Evolutionary conservation across 2,797 vertebrate genomes (phyloP).

Genomic region (Notoglanidium macrostoma): DNA sequence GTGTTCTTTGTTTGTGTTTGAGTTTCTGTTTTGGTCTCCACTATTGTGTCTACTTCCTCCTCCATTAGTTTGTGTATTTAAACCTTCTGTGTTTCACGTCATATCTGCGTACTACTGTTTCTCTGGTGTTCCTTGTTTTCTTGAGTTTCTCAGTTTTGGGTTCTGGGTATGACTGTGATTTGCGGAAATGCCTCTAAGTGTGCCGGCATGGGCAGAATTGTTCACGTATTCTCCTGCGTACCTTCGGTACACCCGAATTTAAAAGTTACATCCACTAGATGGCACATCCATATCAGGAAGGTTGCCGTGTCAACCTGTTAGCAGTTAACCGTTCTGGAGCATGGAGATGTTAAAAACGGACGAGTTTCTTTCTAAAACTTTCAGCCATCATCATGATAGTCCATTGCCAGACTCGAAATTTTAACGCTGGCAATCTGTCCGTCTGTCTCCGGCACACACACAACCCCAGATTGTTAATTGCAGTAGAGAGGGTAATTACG

Average conservation of each 20-base stretch:
- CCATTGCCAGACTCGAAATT: conserved; percentile 53
- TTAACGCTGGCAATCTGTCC: conserved; percentile 45
- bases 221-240: neutral
- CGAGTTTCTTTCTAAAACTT: neutral
- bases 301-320: neutral
- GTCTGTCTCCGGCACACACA: neutral
- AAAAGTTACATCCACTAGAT: neutral
- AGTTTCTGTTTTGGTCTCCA: neutral
- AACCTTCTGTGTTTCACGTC: neutral
- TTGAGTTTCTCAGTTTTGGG: neutral
- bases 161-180: neutral
- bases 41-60: neutral
- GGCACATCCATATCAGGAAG: neutral
- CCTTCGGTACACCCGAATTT: neutral
- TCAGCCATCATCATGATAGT: conserved; percentile 16
- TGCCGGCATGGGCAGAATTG: neutral
- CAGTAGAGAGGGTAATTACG: conserved; percentile 61
- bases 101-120: neutral
- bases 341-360: neutral
- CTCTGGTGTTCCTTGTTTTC: neutral
- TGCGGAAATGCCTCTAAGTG: neutral
- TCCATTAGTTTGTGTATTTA: neutral
- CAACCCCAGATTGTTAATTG: conserved; percentile 66
- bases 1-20: neutral
- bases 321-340: neutral